Conservation (phyloP, 2,113 vertebrate species). For the Silurus asotus region DNA sequence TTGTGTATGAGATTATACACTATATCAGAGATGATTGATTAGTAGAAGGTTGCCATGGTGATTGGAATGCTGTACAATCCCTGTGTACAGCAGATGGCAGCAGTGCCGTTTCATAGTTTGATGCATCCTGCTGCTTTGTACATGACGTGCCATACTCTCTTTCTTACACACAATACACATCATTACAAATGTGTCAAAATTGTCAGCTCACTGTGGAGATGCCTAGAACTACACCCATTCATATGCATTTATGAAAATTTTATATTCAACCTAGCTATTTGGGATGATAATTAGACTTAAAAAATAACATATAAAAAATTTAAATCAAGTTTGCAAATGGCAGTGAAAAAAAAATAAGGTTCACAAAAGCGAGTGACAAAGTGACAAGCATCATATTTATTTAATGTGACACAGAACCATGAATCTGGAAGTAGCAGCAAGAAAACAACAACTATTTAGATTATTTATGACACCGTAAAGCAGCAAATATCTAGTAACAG, state of each 20-base stretch:
- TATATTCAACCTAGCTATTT: background rate
- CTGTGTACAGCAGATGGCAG: slow-evolving; percentile 63
- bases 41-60: slow-evolving; percentile 18
- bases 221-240: background rate
- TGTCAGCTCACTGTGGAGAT: background rate
- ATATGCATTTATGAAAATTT: background rate
- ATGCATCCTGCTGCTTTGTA: background rate
- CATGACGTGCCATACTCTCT: background rate
- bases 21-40: slow-evolving; percentile 11
- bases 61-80: background rate
- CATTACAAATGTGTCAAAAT: background rate
- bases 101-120: background rate
- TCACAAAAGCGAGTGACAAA: background rate
- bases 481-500: background rate
- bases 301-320: background rate
- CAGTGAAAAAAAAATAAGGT: background rate
- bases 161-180: background rate
- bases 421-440: background rate
- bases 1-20: background rate
- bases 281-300: background rate
- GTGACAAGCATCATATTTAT: background rate
- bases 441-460: background rate
- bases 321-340: background rate
- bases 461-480: background rate
- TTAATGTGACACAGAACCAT: background rate